Conservation (phyloP, 2,113 vertebrate species). For the Arizona elegans region DNA sequence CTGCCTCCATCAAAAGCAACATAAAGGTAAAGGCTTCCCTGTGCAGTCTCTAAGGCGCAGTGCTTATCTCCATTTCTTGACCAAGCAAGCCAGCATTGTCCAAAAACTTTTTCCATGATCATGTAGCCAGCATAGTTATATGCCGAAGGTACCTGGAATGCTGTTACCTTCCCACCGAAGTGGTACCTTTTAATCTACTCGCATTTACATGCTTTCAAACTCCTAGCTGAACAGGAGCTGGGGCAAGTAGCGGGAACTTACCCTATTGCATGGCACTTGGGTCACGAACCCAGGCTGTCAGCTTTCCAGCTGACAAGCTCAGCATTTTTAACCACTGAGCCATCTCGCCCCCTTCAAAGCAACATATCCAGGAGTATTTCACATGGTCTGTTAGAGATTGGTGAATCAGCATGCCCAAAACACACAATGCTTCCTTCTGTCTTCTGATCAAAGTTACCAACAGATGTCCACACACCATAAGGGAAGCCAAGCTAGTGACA, state of each 20-base stretch:
- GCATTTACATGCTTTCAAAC: neutral
- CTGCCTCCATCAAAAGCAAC: neutral
- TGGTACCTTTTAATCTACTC: neutral
- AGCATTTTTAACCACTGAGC: neutral
- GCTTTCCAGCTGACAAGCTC: neutral
- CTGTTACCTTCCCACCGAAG: neutral
- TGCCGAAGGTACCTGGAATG: neutral
- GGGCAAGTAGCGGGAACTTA: neutral
- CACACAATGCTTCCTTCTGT: neutral
- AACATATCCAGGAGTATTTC: constrained; percentile 27
- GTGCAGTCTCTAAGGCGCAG: neutral
- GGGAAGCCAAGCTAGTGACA: constrained; percentile 53
- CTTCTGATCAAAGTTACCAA: constrained; percentile 50
- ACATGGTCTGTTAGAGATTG: constrained; percentile 42
- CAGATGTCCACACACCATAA: constrained; percentile 48
- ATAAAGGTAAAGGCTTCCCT: neutral
- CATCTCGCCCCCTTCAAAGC: neutral
- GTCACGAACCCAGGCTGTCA: neutral
- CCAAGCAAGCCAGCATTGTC: neutral
- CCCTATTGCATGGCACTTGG: neutral
- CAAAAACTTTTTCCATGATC: neutral
- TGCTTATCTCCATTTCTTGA: neutral
- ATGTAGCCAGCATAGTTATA: neutral
- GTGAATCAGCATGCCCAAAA: constrained; percentile 40
- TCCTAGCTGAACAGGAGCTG: neutral